Evolutionary conservation across 2,888 invertebrate genomes (phyloP).

Genomic region (Strigamia maritima): DNA sequence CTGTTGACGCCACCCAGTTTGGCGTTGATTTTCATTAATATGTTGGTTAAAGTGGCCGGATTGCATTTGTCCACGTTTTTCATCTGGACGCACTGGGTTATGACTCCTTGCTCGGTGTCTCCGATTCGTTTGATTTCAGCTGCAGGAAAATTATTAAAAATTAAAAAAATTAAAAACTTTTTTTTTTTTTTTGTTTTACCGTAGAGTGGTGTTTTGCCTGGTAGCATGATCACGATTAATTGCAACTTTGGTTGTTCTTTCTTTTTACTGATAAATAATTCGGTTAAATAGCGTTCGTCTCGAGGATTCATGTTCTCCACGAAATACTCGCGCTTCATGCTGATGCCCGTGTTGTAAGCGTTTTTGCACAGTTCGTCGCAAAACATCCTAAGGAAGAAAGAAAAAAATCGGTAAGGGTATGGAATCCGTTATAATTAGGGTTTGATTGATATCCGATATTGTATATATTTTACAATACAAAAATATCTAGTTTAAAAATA

Average conservation of each 20-base stretch:
- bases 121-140: conserved; percentile 57
- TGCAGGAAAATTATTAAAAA: conserved; percentile 42
- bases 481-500: too few species aligned
- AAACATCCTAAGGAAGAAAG: not conserved
- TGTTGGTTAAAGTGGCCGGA: conserved; percentile 64
- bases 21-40: conserved; percentile 62
- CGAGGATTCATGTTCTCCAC: not conserved
- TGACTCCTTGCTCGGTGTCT: conserved; percentile 48
- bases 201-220: conserved; percentile 48
- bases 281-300: not conserved
- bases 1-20: conserved; percentile 83
- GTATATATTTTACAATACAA: too few species aligned
- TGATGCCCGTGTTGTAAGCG: not conserved
- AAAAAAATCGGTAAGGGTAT: too few species aligned
- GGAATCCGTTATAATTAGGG: too few species aligned
- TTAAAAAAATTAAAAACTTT: not conserved
- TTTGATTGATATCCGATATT: too few species aligned
- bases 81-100: conserved; percentile 52
- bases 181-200: too few species aligned
- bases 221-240: conserved; percentile 54
- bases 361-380: not conserved
- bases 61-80: conserved; percentile 50
- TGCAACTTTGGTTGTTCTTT: conserved; percentile 52
- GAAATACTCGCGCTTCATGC: not conserved
- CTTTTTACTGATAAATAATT: conserved; percentile 39